Evolutionary conservation across 2,888 invertebrate species (phyloP).

Genomic region (Gastrophysa polygoni): DNA sequence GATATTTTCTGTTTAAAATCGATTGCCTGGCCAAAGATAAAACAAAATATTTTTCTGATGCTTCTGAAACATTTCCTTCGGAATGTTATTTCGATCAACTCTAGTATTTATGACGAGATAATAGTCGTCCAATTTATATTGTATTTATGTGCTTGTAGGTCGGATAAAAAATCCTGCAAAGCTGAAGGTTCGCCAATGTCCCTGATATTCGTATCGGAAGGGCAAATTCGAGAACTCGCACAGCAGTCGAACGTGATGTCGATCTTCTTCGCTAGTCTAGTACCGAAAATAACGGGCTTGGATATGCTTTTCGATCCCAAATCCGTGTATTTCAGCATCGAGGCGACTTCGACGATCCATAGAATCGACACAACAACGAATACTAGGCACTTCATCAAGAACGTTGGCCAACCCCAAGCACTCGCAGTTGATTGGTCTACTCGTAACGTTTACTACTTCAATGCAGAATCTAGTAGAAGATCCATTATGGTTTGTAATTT

Average conservation of each 20-base stretch:
- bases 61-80: too few relatives aligned
- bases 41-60: too few relatives aligned
- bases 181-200: conserved; percentile 64
- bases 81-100: too few relatives aligned
- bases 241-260: conserved; percentile 50
- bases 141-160: conserved; percentile 50
- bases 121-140: too few relatives aligned
- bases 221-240: conserved; percentile 63
- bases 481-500: conserved; percentile 54
- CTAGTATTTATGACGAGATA: too few relatives aligned
- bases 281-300: conserved; percentile 61
- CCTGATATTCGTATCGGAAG: conserved; percentile 63
- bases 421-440: conserved; percentile 78
- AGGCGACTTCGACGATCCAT: conserved; percentile 57
- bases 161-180: conserved; percentile 72
- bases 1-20: too few relatives aligned
- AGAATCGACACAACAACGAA: conserved; percentile 54
- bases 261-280: conserved; percentile 57
- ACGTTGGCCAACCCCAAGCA: conserved; percentile 61
- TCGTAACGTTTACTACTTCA: conserved; percentile 71
- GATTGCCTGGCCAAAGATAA: too few relatives aligned
- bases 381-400: conserved; percentile 52
- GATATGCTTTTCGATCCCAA: conserved; percentile 60
- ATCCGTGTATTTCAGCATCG: conserved; percentile 61
- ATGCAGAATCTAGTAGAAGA: conserved; percentile 47